phyloP scores from a whole-genome alignment of 2,888 invertebrate genomes.

The Drosophila pseudotakahashii region DNA sequence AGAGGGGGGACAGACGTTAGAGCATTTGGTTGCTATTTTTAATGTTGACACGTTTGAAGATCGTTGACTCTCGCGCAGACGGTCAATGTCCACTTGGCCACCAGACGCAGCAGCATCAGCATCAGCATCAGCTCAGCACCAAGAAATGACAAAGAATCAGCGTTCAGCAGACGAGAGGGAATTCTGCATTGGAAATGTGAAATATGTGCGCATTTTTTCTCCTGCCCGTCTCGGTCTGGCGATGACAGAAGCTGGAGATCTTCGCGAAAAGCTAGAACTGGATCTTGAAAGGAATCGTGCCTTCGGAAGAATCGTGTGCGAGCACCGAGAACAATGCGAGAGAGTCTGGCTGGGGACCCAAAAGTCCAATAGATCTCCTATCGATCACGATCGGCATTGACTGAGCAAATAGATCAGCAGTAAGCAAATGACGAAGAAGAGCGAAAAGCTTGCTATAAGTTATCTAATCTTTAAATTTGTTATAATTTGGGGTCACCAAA shows the following conservation, averaged over 20 bases:
- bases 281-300: slow-evolving; percentile 40
- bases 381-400: slow-evolving; percentile 46
- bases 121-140: slow-evolving; percentile 1
- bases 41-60: slow-evolving; percentile 80
- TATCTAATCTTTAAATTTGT: too few species aligned
- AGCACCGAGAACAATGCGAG: slow-evolving; percentile 61
- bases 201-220: slow-evolving; percentile 59
- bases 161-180: not conserved
- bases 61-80: slow-evolving; percentile 73
- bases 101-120: slow-evolving; percentile 47
- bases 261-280: not conserved
- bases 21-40: slow-evolving; percentile 76
- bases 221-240: slow-evolving; percentile 51
- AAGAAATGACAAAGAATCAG: not conserved
- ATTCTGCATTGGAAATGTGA: slow-evolving; percentile 53
- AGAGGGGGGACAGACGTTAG: slow-evolving; percentile 40
- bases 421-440: not conserved
- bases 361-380: slow-evolving; percentile 65
- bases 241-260: slow-evolving; percentile 17
- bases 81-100: slow-evolving; percentile 74
- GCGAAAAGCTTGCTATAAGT: too few species aligned
- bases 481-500: too few species aligned
- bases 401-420: slow-evolving; percentile 31
- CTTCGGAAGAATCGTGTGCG: slow-evolving; percentile 57
- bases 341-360: slow-evolving; percentile 14